Conservation (phyloP, 2,888 invertebrate species). For the Ornithoptera alexandrae region DNA sequence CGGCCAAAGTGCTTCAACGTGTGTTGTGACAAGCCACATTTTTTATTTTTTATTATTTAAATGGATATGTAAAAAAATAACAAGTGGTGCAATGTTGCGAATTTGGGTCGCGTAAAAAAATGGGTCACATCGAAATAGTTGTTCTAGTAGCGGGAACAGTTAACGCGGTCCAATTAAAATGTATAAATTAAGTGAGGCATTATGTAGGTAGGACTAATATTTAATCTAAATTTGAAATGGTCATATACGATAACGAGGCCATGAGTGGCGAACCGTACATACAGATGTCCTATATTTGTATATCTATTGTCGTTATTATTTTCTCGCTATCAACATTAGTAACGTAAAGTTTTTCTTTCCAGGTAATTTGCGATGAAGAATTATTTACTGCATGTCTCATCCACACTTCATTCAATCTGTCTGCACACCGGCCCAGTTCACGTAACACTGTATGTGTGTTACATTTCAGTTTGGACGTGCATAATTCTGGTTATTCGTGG, state of each 20-base stretch:
- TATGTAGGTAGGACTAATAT: constrained; percentile 41
- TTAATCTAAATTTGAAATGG: constrained; percentile 23
- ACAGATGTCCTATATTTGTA: neutral
- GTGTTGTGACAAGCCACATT: constrained; percentile 63
- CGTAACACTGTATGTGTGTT: constrained; percentile 49
- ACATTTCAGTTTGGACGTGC: constrained; percentile 61
- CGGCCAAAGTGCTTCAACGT: constrained; percentile 54
- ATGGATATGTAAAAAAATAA: constrained; percentile 58
- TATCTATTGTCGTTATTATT: constrained; percentile 16
- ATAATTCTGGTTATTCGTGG: constrained; percentile 62
- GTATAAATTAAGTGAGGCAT: constrained; percentile 43
- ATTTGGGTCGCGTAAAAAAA: constrained; percentile 68
- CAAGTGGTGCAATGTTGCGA: constrained; percentile 61
- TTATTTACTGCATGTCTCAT: constrained; percentile 35
- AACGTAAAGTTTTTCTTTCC: constrained; percentile 48
- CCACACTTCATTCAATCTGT: constrained; percentile 42
- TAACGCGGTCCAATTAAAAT: constrained; percentile 72
- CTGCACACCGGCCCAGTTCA: constrained; percentile 50
- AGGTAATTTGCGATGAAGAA: constrained; percentile 55
- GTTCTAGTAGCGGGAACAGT: constrained; percentile 61
- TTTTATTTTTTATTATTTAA: constrained; percentile 61
- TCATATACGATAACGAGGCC: neutral
- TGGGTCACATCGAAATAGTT: constrained; percentile 72
- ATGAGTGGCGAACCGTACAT: too few species aligned
- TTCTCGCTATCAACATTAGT: constrained; percentile 6